phyloP scores from a whole-genome alignment of 2,888 invertebrate genomes.

The Pomacea canaliculata region DNA sequence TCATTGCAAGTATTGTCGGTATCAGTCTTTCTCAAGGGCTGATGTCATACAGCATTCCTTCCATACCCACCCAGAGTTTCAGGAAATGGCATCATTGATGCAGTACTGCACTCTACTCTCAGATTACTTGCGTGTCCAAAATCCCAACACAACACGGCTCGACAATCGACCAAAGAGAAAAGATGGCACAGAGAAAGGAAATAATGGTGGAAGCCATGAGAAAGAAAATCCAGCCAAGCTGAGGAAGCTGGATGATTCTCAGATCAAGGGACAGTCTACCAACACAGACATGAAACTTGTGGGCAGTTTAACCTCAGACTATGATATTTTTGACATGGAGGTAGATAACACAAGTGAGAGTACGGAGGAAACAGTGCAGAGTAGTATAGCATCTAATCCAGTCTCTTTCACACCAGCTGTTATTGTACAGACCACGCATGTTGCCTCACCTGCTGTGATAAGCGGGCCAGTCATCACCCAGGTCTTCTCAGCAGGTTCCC shows the following conservation, averaged over 20 bases:
- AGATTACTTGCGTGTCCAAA: slow-evolving; percentile 42
- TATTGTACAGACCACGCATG: background rate
- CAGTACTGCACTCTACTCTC: slow-evolving; percentile 53
- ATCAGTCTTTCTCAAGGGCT: slow-evolving; percentile 58
- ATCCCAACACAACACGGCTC: background rate
- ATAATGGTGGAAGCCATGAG: background rate
- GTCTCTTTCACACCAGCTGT: background rate
- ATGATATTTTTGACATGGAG: slow-evolving; percentile 46
- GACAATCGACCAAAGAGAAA: slow-evolving; percentile 18
- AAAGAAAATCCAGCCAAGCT: slow-evolving; percentile 12
- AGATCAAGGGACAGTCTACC: background rate
- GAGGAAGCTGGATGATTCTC: background rate
- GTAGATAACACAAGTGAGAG: slow-evolving; percentile 36
- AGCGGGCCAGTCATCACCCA: slow-evolving; percentile 7
- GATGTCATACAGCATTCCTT: slow-evolving; percentile 53
- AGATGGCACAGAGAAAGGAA: background rate
- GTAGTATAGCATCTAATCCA: background rate
- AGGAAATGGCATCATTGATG: slow-evolving; percentile 40
- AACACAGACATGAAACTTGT: background rate
- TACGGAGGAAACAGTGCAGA: background rate
- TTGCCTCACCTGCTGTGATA: background rate
- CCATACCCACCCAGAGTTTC: slow-evolving; percentile 47
- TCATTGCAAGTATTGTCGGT: slow-evolving; percentile 55
- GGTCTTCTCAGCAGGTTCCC: slow-evolving; percentile 2
- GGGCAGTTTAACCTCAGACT: slow-evolving; percentile 22